Evolutionary conservation across 23 tunicate species (phyloP).

Genomic region (Clavelina lepadiformis): DNA sequence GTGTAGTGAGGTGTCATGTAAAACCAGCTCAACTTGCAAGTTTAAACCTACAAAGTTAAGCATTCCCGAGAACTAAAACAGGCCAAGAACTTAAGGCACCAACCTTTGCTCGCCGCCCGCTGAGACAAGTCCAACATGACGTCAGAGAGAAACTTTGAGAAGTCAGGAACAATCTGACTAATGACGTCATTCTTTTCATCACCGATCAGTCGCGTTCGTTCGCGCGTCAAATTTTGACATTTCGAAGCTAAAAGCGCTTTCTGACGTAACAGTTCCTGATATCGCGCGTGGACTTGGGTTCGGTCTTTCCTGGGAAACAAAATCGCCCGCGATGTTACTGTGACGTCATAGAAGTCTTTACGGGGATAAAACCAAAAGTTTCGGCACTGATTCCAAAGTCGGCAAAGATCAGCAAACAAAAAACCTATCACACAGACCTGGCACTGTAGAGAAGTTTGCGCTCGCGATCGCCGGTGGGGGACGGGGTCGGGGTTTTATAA

Average conservation of each 20-base stretch:
- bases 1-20: no score
- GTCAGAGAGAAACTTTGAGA: conserved; percentile 60
- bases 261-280: conserved; percentile 79
- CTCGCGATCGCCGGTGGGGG: conserved; percentile 93
- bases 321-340: neutral
- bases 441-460: conserved; percentile 78
- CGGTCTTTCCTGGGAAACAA: conserved; percentile 54
- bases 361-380: neutral
- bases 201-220: conserved; percentile 29
- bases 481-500: conserved; percentile 94
- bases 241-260: conserved; percentile 55
- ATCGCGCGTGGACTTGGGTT: conserved; percentile 50
- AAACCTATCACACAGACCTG: conserved; percentile 28
- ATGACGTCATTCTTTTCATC: conserved; percentile 7
- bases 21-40: no score
- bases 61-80: no score
- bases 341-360: neutral
- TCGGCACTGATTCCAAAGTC: neutral
- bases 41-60: no score
- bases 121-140: conserved; percentile 54
- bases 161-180: conserved; percentile 30
- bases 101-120: conserved; percentile 50
- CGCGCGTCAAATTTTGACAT: conserved; percentile 42
- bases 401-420: neutral
- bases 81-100: neutral